Base-by-base conservation (phyloP, 1,140 invertebrate species). In the Caligus rogercresseyi region DNA sequence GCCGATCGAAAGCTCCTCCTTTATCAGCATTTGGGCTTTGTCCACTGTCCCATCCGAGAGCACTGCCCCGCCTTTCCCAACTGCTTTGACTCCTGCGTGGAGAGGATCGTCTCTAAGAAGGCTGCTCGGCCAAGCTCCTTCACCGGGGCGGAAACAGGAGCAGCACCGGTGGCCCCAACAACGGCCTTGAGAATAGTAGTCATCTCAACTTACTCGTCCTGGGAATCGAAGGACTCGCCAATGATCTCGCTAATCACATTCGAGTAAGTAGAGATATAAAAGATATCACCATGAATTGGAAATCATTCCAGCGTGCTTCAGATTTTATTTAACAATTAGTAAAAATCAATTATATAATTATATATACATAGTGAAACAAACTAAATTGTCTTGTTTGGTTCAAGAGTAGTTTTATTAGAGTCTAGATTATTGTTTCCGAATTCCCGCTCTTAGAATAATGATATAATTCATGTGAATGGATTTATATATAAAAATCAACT, bases 1-100 rank as follows among this genome's bases (percentile, higher is more conserved):
- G 89, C 94, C 75, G 92, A 96, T 69, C 76, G 93, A 66, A 89
- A 91, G 70, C 75, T 94, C 63, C 89, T 95, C 80, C 76, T 97
- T 21, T 87, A 94, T 65, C 89, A 93, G 72, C 92, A 96, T 75
- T 75, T 96, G 23, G 90, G 91, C 57, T 97, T 96, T 75, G 85
- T 97, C 54, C 91, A 97, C 74, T 91, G 87, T 74, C 90, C 92
- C 14, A 87, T 91, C 69, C 76, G 86, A 25, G 91, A 95, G 72
- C 87, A 92, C 72, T 97, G 93, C 72, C 89, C 89, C 19, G 86
- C 86, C 51, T 87, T 83, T 74, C 81, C 84, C 61, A 85, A 87
- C 74, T 96, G 91, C 73, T 84, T 92, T 74, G 92, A 96, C 73
- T 79, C 80, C 56, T 72, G 87, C n/a, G 84, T 88, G 67, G 84